phyloP scores from a whole-genome alignment of 2,113 vertebrate species.

The Ciconia maguari region DNA sequence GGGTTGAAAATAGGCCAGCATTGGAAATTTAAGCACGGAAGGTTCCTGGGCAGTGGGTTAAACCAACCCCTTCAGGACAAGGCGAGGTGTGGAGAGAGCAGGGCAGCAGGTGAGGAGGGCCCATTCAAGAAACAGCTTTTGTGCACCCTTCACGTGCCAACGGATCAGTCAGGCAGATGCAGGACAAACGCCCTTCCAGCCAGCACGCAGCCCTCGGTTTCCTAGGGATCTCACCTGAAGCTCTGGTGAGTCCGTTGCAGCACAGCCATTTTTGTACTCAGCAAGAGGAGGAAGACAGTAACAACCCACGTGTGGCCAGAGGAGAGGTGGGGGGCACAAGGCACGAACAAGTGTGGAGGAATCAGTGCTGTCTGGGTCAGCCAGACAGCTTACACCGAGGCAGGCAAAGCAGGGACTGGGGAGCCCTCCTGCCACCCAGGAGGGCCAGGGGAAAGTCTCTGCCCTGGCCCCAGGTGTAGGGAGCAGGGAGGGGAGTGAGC shows the following conservation, averaged over 20 bases:
- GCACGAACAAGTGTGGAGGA: constrained; percentile 9
- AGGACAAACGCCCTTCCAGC: background rate
- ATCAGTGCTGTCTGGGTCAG: background rate
- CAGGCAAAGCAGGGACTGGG: background rate
- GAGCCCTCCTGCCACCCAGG: background rate
- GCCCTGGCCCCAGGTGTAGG: background rate
- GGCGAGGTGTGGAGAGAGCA: background rate
- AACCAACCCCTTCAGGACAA: background rate
- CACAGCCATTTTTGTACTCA: background rate
- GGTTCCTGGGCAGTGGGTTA: background rate
- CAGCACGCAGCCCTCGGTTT: fast-evolving
- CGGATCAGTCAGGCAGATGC: background rate
- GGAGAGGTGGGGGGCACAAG: background rate
- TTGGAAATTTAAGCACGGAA: background rate
- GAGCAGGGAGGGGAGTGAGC: background rate
- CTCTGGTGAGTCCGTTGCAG: background rate
- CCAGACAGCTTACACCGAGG: background rate
- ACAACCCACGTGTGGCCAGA: background rate
- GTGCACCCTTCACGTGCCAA: background rate
- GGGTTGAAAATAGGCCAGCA: background rate
- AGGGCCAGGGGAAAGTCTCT: background rate
- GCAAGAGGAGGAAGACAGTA: background rate
- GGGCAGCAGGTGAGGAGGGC: background rate
- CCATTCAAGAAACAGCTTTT: background rate
- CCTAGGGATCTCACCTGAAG: background rate